A percentile compares a stretch with the other conserved stretches of the same genome.
phyloP scores from a whole-genome alignment of 2,888 invertebrate species.

The Oligia strigilis region DNA sequence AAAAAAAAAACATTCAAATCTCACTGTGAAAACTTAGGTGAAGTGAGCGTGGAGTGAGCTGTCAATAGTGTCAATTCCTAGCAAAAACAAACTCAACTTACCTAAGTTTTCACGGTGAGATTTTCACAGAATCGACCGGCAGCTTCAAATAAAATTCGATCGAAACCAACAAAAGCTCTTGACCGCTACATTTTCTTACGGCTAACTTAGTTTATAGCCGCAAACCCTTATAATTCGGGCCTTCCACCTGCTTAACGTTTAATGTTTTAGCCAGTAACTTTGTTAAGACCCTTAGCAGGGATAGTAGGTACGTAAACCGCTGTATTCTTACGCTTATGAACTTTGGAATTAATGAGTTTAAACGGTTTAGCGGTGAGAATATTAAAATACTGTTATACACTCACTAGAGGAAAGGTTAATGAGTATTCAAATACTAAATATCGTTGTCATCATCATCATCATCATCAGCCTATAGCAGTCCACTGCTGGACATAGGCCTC shows the following conservation, averaged over 20 bases:
- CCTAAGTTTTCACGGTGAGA: no score
- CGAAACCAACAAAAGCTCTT: conserved; percentile 33
- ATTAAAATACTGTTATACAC: conserved; percentile 36
- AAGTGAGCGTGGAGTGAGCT: no score
- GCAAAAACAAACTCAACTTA: no score
- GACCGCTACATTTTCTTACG: conserved; percentile 46
- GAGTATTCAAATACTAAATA: neutral
- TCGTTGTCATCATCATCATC: no score
- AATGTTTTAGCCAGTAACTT: conserved; percentile 63
- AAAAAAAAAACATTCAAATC: no score
- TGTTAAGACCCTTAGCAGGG: conserved; percentile 61
- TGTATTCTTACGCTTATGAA: conserved; percentile 50
- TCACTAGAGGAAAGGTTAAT: conserved; percentile 13
- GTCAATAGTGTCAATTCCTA: no score
- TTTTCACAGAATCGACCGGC: no score
- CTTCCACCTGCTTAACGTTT: conserved; percentile 59
- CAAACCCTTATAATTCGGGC: conserved; percentile 56
- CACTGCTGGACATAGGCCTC: no score
- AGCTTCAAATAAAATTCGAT: conserved; percentile 11
- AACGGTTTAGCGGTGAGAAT: conserved; percentile 44
- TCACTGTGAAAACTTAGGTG: no score
- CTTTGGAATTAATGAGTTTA: conserved; percentile 57
- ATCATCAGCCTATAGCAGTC: no score
- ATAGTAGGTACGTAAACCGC: conserved; percentile 56
- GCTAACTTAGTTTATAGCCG: conserved; percentile 49